Base-by-base conservation (phyloP, 2,113 vertebrate genomes). In the Zapus hudsonius region DNA sequence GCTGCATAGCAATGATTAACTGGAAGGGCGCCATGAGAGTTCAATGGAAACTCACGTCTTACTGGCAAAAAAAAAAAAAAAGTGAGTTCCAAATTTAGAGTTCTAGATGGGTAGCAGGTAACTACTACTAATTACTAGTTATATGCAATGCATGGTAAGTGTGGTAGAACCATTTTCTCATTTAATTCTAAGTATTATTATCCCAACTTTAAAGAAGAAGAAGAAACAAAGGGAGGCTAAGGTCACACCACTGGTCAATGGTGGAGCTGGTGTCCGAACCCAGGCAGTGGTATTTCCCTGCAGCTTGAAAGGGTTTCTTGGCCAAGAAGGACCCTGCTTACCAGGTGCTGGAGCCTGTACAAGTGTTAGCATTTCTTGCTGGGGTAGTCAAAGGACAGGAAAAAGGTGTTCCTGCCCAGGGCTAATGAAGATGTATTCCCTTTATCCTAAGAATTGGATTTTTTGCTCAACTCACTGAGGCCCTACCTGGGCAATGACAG, bases 161-260 rank as follows among this genome's bases (percentile, higher is more conserved):
- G 19, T 55, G 36, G 31, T 4, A 55, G n/a, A 57, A 75, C 25
- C 38, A 78, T 79, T 67, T 78, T 90, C 27, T 70, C 40, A 59
- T 40, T 90, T 81, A 66, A 70, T 81, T 90, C 63, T 90, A 92
- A 88, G n/a, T 66, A 73, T 25, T 72, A 23, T 38, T 75, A 57
- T 72, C 29, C 52, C 27, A 36, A 44, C 57, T 95, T 81, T 86
- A 44, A 44, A 89, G 40, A 85, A 55, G 20, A 85, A 55, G 20
- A 63, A 16, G 33, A 73, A 90, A 63, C 40, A 72, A 57, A 83
- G 33, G 44, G 61, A 64, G 12, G 29, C 59, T 36, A 74, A 80
- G 31, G 7, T 80, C 27, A 73, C 25, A 64, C 13, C 83, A 19
- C 40, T 59, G 25, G 16, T 80, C 82, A 73, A 22, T 67, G 20